phyloP scores from a whole-genome alignment of 2,797 vertebrate genomes.

The Jordanella pulchra region DNA sequence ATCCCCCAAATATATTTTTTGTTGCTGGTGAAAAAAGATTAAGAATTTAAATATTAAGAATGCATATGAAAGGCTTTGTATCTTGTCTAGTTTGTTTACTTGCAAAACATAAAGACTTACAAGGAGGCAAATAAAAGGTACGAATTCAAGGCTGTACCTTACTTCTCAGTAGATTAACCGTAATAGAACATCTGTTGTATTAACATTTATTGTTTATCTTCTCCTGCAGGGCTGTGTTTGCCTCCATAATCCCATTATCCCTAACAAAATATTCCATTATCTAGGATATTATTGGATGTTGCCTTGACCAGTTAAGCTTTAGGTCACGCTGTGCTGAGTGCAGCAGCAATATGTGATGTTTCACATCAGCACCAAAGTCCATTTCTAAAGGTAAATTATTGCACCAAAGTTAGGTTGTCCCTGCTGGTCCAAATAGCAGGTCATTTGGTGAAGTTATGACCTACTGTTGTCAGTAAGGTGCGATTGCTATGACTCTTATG shows the following conservation, averaged over 20 bases:
- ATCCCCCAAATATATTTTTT: not conserved
- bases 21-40: not conserved
- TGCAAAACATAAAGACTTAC: slow-evolving; percentile 51
- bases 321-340: slow-evolving; percentile 32
- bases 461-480: slow-evolving; percentile 67
- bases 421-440: slow-evolving; percentile 47
- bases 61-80: not conserved
- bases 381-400: slow-evolving; percentile 50
- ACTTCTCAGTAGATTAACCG: slow-evolving; percentile 60
- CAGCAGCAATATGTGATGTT: slow-evolving; percentile 33
- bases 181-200: slow-evolving; percentile 38
- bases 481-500: slow-evolving; percentile 64
- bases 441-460: slow-evolving; percentile 66
- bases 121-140: slow-evolving; percentile 34
- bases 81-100: slow-evolving; percentile 66
- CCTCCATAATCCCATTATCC: slow-evolving; percentile 66
- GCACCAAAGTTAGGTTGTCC: slow-evolving; percentile 32
- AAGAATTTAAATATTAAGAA: not conserved
- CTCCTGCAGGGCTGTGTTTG: slow-evolving; percentile 47
- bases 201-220: slow-evolving; percentile 60
- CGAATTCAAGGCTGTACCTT: slow-evolving; percentile 50
- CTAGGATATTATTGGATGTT: slow-evolving; percentile 46
- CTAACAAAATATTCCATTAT: slow-evolving; percentile 65
- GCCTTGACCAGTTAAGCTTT: slow-evolving; percentile 38
- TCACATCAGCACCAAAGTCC: slow-evolving; percentile 26